A percentile compares a stretch with the other conserved stretches of the same genome.
Evolutionary conservation across 1,140 invertebrate genomes (phyloP).

Genomic region (Chironomus striatipennis): DNA sequence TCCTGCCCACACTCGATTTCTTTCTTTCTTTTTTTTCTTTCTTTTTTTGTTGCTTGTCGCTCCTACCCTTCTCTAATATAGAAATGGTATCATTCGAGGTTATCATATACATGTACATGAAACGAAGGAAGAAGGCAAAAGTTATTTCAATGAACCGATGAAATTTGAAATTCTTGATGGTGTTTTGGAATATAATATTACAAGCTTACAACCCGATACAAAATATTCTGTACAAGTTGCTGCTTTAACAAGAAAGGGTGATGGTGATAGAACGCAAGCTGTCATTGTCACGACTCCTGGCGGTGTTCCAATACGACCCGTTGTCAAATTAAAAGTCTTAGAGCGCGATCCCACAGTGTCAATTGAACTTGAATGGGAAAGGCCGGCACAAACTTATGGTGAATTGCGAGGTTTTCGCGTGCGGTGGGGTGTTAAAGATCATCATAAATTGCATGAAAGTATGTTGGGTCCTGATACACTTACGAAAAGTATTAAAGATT

Average conservation of each 20-base stretch:
- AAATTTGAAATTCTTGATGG: constrained; percentile 75
- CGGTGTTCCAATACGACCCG: constrained; percentile 83
- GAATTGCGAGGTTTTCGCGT: constrained; percentile 77
- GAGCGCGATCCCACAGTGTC: constrained; percentile 73
- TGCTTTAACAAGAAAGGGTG: constrained; percentile 87
- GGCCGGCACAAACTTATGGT: constrained; percentile 80
- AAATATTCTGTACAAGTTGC: constrained; percentile 88
- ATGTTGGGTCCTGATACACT: constrained; percentile 48
- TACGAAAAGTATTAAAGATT: constrained; percentile 52
- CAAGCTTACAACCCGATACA: constrained; percentile 85
- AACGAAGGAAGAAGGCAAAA: constrained; percentile 73
- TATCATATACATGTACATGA: constrained; percentile 95
- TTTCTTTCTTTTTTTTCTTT: too few relatives aligned
- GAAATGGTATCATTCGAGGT: constrained; percentile 92
- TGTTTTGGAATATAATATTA: constrained; percentile 71
- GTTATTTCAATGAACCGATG: constrained; percentile 72
- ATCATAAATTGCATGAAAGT: constrained; percentile 61
- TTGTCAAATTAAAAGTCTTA: constrained; percentile 71
- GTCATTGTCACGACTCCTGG: constrained; percentile 82
- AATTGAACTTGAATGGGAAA: constrained; percentile 85
- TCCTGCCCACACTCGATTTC: too few relatives aligned
- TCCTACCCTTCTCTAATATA: constrained; percentile 31
- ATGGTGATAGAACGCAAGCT: constrained; percentile 78
- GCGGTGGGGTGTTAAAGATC: constrained; percentile 79
- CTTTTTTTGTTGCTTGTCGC: too few relatives aligned